A percentile compares a stretch with the other conserved stretches of the same genome.
Evolutionary conservation across 2,888 invertebrate genomes (phyloP).

Genomic region (Synanthedon myopaeformis): DNA sequence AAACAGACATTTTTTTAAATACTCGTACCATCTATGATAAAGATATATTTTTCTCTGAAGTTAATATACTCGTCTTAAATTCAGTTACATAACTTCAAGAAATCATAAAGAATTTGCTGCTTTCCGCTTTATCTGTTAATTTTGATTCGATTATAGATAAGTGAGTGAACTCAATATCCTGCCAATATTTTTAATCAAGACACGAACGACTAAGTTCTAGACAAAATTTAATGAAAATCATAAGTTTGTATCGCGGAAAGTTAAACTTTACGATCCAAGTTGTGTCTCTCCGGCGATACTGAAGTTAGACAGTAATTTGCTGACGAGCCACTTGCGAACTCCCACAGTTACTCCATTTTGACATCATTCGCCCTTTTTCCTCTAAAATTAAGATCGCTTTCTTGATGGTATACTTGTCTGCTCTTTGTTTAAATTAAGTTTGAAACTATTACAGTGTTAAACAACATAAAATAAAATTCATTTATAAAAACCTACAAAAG

Average conservation of each 20-base stretch:
- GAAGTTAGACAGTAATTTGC: conserved; percentile 34
- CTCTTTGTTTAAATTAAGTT: no score
- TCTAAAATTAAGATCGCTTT: not conserved
- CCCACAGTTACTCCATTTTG: conserved; percentile 24
- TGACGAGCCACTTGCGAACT: conserved; percentile 51
- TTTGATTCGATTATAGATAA: not conserved
- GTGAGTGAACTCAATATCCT: not conserved
- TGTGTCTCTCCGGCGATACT: conserved; percentile 20
- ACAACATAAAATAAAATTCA: no score
- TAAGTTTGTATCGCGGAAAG: conserved; percentile 47
- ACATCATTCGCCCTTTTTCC: conserved; percentile 6
- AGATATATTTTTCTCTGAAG: no score
- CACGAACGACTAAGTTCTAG: conserved; percentile 3
- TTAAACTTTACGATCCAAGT: conserved; percentile 36
- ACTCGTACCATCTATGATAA: no score
- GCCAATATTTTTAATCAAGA: not conserved
- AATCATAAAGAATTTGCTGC: no score
- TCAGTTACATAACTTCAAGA: no score
- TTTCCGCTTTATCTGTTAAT: no score
- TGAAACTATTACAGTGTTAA: no score
- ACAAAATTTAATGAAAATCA: conserved; percentile 51
- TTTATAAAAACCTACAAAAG: no score
- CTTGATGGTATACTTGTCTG: not conserved
- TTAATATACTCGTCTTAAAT: no score
- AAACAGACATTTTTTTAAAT: no score